These are phyloP conservation scores for Megalops atlanticus DNA, from an alignment of 2,113 vertebrate genomes.

Conservation along the genomic window DNA sequence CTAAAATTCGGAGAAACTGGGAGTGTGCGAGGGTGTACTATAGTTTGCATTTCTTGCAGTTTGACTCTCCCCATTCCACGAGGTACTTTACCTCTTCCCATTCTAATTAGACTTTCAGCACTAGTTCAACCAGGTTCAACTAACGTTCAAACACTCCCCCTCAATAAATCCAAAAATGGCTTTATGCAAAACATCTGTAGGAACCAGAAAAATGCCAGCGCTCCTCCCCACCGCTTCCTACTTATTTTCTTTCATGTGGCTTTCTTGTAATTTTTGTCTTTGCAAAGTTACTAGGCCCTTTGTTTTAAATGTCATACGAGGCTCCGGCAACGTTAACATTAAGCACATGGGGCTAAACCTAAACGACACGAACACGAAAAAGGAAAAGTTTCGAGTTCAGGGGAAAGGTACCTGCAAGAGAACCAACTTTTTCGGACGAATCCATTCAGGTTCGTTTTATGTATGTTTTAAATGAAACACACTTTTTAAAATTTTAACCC, in stretches of 20 bases:
- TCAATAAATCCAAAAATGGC: slow-evolving; percentile 66
- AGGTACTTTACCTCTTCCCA: slow-evolving; percentile 10
- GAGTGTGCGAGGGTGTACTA: too few species aligned
- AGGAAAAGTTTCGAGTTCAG: neutral
- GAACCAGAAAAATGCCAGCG: slow-evolving; percentile 72
- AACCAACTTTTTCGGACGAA: neutral
- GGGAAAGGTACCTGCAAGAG: neutral
- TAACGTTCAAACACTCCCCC: slow-evolving; percentile 58
- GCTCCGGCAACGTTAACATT: slow-evolving; percentile 18
- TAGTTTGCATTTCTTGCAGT: neutral
- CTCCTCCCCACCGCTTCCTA: slow-evolving; percentile 74
- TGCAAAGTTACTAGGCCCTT: slow-evolving; percentile 45
- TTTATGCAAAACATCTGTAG: slow-evolving; percentile 82
- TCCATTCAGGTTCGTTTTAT: neutral
- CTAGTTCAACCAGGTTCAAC: slow-evolving; percentile 62
- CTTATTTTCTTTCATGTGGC: slow-evolving; percentile 77
- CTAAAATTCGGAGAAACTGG: too few species aligned
- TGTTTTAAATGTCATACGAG: slow-evolving; percentile 4
- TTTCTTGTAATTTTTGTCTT: slow-evolving; percentile 75
- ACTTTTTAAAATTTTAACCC: too few species aligned
- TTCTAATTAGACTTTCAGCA: slow-evolving; percentile 40
- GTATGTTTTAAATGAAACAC: neutral
- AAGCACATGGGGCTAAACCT: slow-evolving; percentile 9
- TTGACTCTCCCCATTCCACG: neutral
- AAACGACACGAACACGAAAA: neutral